Base-by-base conservation (phyloP, 2,888 invertebrate genomes). In the Phytoseiulus persimilis region DNA sequence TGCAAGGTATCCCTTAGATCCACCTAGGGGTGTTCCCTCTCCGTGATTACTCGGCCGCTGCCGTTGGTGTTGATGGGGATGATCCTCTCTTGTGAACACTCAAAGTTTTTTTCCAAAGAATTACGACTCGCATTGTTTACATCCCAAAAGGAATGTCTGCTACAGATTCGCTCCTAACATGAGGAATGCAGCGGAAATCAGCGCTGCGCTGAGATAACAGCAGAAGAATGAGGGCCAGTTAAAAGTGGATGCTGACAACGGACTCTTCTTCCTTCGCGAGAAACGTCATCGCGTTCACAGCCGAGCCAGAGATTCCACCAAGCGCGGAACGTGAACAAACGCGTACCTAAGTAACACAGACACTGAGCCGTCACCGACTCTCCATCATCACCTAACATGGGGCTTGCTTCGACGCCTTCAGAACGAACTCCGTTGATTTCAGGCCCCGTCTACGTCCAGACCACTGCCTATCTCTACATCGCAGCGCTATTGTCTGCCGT, bases 401-500 rank as follows among this genome's bases (percentile, higher is more conserved):
- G 65, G 28, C 65, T 65, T 65, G 23, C 18, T 6, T 14, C 14
- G 28, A 28, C 2, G 65, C 87, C 28, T 28, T 87, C 87, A 33
- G 87, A 87, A 45, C 32, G 39, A 45, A 87, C 31, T 87, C 87
- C 87, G 5, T 33, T 87, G 87, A 33, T 87, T 87, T 23, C 87
- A 87, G 87, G 87, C 45, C 39, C 32, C 0, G 6, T 9, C 0
- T 1, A 31, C 0, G 87, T 33, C 6, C 87, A 87, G 45, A 87
- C 87, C n/a, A 87, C 87, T 6, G 87, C 5, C 18, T 87, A 87
- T 23, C 87, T 92, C 33, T 93, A 92, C 91, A 91, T 92, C 65
- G 91, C 93, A 90, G 93, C 93, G 33, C 91, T 92, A 90, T 92
- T 94, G 89, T 92, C 93, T 28, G 93, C 93, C 89, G 92, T 94